Conservation (phyloP, 2,888 invertebrate genomes). For the Dascillus cervinus region DNA sequence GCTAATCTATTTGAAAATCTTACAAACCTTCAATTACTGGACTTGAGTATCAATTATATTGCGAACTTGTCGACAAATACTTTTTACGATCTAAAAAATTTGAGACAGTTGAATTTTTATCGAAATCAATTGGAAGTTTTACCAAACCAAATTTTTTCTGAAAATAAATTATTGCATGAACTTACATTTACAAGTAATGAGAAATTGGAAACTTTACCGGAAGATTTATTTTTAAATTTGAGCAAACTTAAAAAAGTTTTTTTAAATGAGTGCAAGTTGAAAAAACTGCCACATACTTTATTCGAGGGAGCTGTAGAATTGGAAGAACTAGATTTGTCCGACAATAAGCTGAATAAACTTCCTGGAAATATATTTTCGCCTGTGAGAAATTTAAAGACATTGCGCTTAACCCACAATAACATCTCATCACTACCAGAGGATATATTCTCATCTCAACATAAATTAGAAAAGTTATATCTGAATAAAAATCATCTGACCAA, state of each 20-base stretch:
- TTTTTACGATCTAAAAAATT: slow-evolving; percentile 53
- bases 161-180: slow-evolving; percentile 25
- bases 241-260: slow-evolving; percentile 20
- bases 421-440: slow-evolving; percentile 47
- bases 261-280: slow-evolving; percentile 37
- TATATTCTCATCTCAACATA: slow-evolving; percentile 55
- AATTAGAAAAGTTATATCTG: slow-evolving; percentile 56
- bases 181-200: slow-evolving; percentile 32
- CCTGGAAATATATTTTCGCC: slow-evolving; percentile 52
- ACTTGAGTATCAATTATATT: slow-evolving; percentile 60
- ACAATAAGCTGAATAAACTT: slow-evolving; percentile 45
- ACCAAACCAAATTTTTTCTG: slow-evolving; percentile 51
- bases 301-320: slow-evolving; percentile 54
- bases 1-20: slow-evolving; percentile 57
- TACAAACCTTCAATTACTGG: slow-evolving; percentile 55
- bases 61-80: slow-evolving; percentile 52
- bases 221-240: slow-evolving; percentile 17
- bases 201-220: slow-evolving; percentile 3
- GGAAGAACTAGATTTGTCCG: slow-evolving; percentile 52
- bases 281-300: slow-evolving; percentile 52
- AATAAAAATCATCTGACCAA: slow-evolving; percentile 54
- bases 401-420: slow-evolving; percentile 14
- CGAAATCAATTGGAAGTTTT: slow-evolving; percentile 59
- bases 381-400: slow-evolving; percentile 47
- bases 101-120: slow-evolving; percentile 57